Evolutionary conservation across 1,140 invertebrate species (phyloP), one percentile per base, ranked within the genome.

Genomic region (Argopecten irradians): DNA sequence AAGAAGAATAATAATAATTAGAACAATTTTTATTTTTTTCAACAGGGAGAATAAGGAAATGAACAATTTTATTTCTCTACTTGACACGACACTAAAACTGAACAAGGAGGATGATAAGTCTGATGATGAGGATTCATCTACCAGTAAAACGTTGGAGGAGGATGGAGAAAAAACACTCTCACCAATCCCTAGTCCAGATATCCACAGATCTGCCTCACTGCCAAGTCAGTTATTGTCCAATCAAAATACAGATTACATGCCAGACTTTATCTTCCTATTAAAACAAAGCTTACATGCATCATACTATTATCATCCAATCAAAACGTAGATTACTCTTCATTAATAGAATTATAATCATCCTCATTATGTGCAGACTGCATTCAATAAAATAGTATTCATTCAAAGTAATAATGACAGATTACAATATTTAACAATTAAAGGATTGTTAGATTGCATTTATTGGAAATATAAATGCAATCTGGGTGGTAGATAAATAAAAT

Each of bases 21-120:
- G 5, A 5, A 39, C 13, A 39, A 39, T 39, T 39, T 39, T 5
- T 39, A 39, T 39, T 35, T 71, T 35, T 43, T 55, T 34, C 92
- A 91, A 11, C 91, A 95, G 94, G 84, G 92, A 93, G 82, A 93
- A 94, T 88, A 94, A 94, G 89, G 95, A 95, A 86, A 95, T 95
- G 92, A 93, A 94, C 85, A 94, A 94, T 28, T 94, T 95, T 83
- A 95, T 95, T 34, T 91, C 91, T 13, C 85, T 95, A 13, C 89
- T 95, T 43, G 92, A 94, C 89, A 94, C 94, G 11, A 95, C 95
- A 13, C 91, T 95, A 39, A 90, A 93, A 34, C 89, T 94, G 90
- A 94, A 95, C 85, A 92, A 92, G 84, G 91, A 92, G 1, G 91
- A 91, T 55, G 93, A 93, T 36, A 91, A 92, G 55, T 92, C 91